Base-by-base conservation (phyloP, 2,888 invertebrate genomes). In the Diarsia dahlii region DNA sequence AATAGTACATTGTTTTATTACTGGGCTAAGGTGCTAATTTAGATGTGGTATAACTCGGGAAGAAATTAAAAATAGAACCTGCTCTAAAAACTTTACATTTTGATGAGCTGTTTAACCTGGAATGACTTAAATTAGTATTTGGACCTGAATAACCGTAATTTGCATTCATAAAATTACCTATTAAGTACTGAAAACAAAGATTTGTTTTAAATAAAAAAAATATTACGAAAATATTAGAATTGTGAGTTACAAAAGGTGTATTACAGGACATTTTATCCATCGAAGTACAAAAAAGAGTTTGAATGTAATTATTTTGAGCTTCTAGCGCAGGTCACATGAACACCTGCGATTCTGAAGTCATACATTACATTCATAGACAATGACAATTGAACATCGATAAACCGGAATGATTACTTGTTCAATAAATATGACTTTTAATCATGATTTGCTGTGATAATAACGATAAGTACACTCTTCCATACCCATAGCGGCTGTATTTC, bases 301-400 rank as follows among this genome's bases (percentile, higher is more conserved):
- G 12, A 58, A 5, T 12, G 20, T 20, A 20, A 10, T 39, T 72
- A 60, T 89, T 89, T 90, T 81, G 56, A 81, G 87, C 74, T 89
- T 78, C 64, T 88, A 89, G 86, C 70, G 18, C 9, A 18, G 84
- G 90, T 93, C 91, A 92, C 90, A 89, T 91, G 92, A 93, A 88
- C 93, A 93, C 84, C 90, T 92, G 93, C 76, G 82, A 62, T 23
- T 58, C 46, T 54, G 72, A 68, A 76, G 76, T 86, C 86, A 88
- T 87, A 67, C 78, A 45, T 87, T 87, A 67, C 78, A 45, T 87
- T 87, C 88, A 90, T 88, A 86, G 90, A 89, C 90, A 88, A 89
- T 68, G 89, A 89, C 90, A 88, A 89, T 52, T 81, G 88, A 89
- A 83, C 45, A 83, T 88, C 85, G 76, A 66, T 75, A 77, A 28